Conservation (phyloP, 2,888 invertebrate species). For the Drosophila dives region DNA sequence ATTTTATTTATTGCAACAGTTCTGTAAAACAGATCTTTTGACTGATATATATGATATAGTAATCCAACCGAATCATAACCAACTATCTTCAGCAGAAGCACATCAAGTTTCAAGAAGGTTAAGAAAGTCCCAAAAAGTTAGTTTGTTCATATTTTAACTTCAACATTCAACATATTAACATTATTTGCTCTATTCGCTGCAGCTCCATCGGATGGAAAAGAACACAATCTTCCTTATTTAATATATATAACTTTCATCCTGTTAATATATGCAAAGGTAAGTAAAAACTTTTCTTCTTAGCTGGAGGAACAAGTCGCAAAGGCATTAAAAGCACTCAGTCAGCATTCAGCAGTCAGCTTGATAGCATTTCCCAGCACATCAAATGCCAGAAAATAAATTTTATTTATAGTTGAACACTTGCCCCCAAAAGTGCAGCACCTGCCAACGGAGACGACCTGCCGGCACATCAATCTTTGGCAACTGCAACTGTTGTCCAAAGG, state of each 20-base stretch:
- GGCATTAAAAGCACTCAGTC: neutral
- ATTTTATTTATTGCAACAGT: neutral
- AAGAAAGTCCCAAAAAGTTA: neutral
- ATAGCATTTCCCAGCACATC: constrained; percentile 2
- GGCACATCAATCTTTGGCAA: constrained; percentile 42
- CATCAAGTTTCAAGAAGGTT: neutral
- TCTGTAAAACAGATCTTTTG: neutral
- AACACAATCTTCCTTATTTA: neutral
- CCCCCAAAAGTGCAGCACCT: constrained; percentile 23
- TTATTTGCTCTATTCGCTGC: neutral
- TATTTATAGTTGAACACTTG: constrained; percentile 38
- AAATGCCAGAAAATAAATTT: constrained; percentile 29
- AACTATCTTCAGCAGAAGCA: neutral
- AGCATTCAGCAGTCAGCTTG: neutral
- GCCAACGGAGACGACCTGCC: constrained; percentile 40
- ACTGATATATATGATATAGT: neutral
- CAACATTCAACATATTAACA: neutral
- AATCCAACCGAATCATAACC: neutral
- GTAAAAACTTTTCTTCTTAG: neutral
- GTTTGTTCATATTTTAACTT: neutral
- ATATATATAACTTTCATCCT: neutral
- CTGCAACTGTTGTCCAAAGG: constrained; percentile 13
- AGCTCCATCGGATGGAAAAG: neutral
- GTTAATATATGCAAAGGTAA: neutral
- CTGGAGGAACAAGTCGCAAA: neutral